phyloP scores from a whole-genome alignment of 2,797 vertebrate genomes.

The Danionella dracula region DNA sequence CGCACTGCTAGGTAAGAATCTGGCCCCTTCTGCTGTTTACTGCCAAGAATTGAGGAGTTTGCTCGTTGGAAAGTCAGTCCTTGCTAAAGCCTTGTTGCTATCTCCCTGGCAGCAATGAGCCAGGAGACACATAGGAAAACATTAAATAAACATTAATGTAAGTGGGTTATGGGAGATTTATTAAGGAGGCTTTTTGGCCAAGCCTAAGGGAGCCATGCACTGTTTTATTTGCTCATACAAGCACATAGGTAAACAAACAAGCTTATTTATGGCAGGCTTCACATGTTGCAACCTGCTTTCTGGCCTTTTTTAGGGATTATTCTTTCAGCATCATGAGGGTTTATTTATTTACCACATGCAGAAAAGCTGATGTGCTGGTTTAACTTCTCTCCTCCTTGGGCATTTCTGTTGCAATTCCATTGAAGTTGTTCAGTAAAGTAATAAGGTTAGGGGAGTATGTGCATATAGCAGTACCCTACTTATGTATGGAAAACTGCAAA shows the following conservation, averaged over 20 bases:
- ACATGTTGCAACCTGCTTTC: conserved; percentile 53
- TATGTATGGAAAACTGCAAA: neutral
- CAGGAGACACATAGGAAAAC: conserved; percentile 63
- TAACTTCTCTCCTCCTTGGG: neutral
- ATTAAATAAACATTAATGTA: conserved; percentile 81
- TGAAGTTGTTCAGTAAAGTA: conserved; percentile 10
- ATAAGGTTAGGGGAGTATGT: neutral
- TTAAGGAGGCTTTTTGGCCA: conserved; percentile 67
- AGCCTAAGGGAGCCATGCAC: conserved; percentile 60
- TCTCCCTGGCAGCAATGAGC: conserved; percentile 59
- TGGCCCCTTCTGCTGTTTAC: no score
- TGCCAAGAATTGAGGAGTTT: no score
- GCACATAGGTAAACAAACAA: conserved; percentile 73
- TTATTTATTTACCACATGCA: neutral
- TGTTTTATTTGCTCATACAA: conserved; percentile 73
- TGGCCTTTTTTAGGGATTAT: conserved; percentile 9
- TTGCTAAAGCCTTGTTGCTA: conserved; percentile 64
- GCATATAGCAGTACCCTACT: no score
- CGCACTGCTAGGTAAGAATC: no score
- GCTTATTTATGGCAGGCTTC: conserved; percentile 63
- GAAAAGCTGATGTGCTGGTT: neutral
- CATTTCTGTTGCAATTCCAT: neutral
- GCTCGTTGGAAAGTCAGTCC: conserved; percentile 61
- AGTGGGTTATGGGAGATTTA: conserved; percentile 78
- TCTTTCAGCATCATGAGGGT: neutral